Conservation (phyloP, 2,888 invertebrate genomes). For the Serrognathus titanus region DNA sequence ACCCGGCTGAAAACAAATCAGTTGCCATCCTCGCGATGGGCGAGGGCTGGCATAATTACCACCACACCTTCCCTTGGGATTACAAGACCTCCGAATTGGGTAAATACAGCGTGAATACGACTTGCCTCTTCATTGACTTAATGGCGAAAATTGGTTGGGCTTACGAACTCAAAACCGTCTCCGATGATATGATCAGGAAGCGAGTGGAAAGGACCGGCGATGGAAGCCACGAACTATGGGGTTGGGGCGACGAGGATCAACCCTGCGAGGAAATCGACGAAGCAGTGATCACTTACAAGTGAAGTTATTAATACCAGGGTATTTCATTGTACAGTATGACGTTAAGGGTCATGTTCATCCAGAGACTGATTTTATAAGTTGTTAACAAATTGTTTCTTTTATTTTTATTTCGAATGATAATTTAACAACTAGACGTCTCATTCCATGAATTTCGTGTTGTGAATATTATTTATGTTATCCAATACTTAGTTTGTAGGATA, state of each 20-base stretch:
- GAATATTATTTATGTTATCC: no score
- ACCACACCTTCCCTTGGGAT: slow-evolving; percentile 83
- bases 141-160: slow-evolving; percentile 83
- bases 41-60: slow-evolving; percentile 86
- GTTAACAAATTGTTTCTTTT: no score
- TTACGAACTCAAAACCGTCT: slow-evolving; percentile 80
- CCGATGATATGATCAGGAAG: slow-evolving; percentile 63
- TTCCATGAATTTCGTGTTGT: no score
- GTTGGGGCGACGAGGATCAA: slow-evolving; percentile 73
- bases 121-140: slow-evolving; percentile 74
- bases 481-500: no score
- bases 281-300: slow-evolving; percentile 38
- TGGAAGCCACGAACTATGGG: slow-evolving; percentile 73
- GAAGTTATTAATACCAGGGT: slow-evolving; percentile 6
- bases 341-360: no score
- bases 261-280: slow-evolving; percentile 41
- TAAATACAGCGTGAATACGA: slow-evolving; percentile 67
- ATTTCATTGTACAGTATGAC: not conserved
- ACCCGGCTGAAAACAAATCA: slow-evolving; percentile 67
- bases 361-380: no score
- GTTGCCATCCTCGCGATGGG: slow-evolving; percentile 69
- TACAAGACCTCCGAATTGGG: slow-evolving; percentile 81
- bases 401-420: no score
- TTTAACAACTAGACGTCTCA: no score
- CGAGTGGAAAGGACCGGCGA: slow-evolving; percentile 73